Conservation (phyloP, 2,888 invertebrate genomes). For the Sesia bembeciformis region DNA sequence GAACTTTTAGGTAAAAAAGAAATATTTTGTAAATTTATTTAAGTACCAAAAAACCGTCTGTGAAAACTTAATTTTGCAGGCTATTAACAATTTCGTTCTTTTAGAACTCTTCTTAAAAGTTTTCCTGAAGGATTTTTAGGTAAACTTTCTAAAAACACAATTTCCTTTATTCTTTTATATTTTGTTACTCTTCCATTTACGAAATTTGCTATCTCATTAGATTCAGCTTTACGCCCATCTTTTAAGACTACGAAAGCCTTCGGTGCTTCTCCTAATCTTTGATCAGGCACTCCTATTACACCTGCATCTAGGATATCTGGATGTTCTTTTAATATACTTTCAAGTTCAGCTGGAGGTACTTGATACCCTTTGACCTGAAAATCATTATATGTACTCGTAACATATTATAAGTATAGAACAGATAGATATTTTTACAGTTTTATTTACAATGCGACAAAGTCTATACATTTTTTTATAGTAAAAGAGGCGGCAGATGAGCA, state of each 20-base stretch:
- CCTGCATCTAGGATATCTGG: slow-evolving; percentile 85
- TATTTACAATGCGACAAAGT: background rate
- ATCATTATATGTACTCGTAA: slow-evolving; percentile 7
- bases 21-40: no score
- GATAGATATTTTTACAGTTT: background rate
- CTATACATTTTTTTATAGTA: background rate
- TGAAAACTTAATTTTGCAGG: no score
- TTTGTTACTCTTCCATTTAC: slow-evolving; percentile 79
- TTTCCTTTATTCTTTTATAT: slow-evolving; percentile 81
- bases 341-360: slow-evolving; percentile 92
- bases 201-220: slow-evolving; percentile 74
- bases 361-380: slow-evolving; percentile 78
- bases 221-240: slow-evolving; percentile 43
- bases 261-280: slow-evolving; percentile 80
- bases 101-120: slow-evolving; percentile 77
- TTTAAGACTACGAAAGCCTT: slow-evolving; percentile 80
- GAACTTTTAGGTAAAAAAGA: no score
- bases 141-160: slow-evolving; percentile 77
- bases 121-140: slow-evolving; percentile 86
- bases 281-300: slow-evolving; percentile 83
- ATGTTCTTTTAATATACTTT: slow-evolving; percentile 80
- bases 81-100: slow-evolving; percentile 30
- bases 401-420: background rate
- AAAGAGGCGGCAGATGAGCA: no score
- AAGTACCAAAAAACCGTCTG: no score